Conservation (phyloP, 2,113 vertebrate genomes). For the Archilochus colubris region DNA sequence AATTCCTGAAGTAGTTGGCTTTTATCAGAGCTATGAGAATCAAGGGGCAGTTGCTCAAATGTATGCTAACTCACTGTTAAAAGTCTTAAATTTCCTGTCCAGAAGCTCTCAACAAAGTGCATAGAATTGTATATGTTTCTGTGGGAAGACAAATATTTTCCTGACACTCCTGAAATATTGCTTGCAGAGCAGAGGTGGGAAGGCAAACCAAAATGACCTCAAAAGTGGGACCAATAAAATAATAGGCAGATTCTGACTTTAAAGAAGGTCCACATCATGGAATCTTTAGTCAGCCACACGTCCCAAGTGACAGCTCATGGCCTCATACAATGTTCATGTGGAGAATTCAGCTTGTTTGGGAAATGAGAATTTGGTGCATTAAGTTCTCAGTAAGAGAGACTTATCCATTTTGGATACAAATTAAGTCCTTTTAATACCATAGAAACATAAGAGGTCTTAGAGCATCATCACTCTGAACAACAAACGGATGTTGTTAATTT, state of each 20-base stretch:
- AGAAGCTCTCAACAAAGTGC: neutral
- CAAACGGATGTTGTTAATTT: neutral
- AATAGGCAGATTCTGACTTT: neutral
- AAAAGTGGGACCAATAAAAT: neutral
- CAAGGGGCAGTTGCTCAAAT: neutral
- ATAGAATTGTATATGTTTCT: neutral
- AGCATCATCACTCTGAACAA: neutral
- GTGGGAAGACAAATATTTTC: neutral
- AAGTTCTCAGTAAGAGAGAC: neutral
- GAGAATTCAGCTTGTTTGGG: neutral
- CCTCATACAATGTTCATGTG: fast-evolving
- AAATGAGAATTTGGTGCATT: neutral
- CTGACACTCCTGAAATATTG: neutral
- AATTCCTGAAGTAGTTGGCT: neutral
- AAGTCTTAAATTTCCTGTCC: neutral
- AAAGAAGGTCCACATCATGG: neutral
- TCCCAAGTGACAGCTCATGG: neutral
- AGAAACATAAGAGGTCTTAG: neutral
- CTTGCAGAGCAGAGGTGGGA: neutral
- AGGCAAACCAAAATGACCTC: neutral
- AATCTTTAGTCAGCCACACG: neutral
- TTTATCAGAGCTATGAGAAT: neutral
- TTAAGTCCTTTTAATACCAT: neutral
- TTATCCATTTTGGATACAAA: neutral
- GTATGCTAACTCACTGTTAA: neutral